These are phyloP conservation scores for Tenebrio molitor DNA, from an alignment of 1,140 invertebrate species.

Conservation along the genomic window DNA sequence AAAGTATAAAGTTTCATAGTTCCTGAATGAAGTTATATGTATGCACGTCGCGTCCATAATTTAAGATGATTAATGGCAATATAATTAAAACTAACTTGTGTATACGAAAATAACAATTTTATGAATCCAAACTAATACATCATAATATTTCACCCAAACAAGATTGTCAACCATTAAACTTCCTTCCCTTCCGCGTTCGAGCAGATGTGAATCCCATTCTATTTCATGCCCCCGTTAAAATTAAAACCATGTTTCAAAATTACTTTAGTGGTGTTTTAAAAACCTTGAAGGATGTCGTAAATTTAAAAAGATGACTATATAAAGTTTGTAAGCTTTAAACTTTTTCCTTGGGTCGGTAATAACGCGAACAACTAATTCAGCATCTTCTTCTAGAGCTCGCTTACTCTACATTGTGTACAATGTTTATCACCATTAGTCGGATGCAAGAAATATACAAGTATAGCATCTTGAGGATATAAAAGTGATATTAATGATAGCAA, in stretches of 20 bases:
- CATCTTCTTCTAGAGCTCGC: slow-evolving; percentile 41
- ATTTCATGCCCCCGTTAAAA: slow-evolving; percentile 57
- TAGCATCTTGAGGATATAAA: slow-evolving; percentile 66
- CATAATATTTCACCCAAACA: slow-evolving; percentile 45
- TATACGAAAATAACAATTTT: slow-evolving; percentile 44
- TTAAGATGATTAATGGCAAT: slow-evolving; percentile 32
- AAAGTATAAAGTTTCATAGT: slow-evolving; percentile 1
- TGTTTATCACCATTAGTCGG: slow-evolving; percentile 66
- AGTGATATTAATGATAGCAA: slow-evolving; percentile 66
- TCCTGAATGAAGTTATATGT: slow-evolving; percentile 3
- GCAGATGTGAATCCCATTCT: slow-evolving; percentile 47
- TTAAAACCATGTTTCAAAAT: slow-evolving; percentile 65
- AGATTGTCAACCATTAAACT: slow-evolving; percentile 48
- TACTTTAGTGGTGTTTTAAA: slow-evolving; percentile 64
- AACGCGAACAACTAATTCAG: slow-evolving; percentile 32
- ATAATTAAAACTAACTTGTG: slow-evolving; percentile 43
- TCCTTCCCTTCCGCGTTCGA: slow-evolving; percentile 45
- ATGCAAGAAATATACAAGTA: slow-evolving; percentile 64
- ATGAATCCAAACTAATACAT: slow-evolving; percentile 44
- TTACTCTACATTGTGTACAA: slow-evolving; percentile 61
- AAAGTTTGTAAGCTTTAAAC: slow-evolving; percentile 58
- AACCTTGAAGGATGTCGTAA: slow-evolving; percentile 62
- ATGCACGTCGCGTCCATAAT: slow-evolving; percentile 24
- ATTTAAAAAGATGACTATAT: slow-evolving; percentile 64
- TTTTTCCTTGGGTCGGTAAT: slow-evolving; percentile 32